phyloP scores from a whole-genome alignment of 2,888 invertebrate species.

The Dicyrtomina minuta region DNA sequence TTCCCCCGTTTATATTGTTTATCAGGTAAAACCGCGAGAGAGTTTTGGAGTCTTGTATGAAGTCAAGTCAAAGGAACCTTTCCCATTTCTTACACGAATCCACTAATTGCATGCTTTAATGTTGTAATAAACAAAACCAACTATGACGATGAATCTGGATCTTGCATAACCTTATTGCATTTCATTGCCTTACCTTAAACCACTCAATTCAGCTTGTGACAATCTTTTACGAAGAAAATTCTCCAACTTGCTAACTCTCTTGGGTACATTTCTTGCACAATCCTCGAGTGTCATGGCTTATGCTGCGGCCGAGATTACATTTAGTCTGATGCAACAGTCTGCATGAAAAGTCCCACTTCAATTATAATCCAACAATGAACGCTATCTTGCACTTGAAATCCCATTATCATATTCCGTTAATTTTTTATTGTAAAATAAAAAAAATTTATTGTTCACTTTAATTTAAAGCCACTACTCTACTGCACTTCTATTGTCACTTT shows the following conservation, averaged over 20 bases:
- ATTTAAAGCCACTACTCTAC: neutral
- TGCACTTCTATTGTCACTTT: neutral
- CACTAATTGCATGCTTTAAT: too few relatives aligned
- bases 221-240: slow-evolving; percentile 50
- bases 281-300: slow-evolving; percentile 38
- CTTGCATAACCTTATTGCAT: too few relatives aligned
- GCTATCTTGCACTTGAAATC: neutral
- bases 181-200: slow-evolving; percentile 47
- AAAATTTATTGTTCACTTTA: neutral
- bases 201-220: slow-evolving; percentile 39
- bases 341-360: too few relatives aligned
- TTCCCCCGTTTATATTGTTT: too few relatives aligned
- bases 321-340: neutral
- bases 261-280: slow-evolving; percentile 43
- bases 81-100: too few relatives aligned
- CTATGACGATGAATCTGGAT: too few relatives aligned
- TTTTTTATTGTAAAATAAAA: neutral
- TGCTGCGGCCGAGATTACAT: neutral
- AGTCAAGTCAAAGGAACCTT: too few relatives aligned
- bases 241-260: slow-evolving; percentile 49
- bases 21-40: too few relatives aligned
- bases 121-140: neutral
- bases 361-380: too few relatives aligned
- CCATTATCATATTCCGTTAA: neutral
- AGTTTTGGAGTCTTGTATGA: too few relatives aligned